Conservation (phyloP, 2,113 vertebrate species). For the Eclectus roratus region DNA sequence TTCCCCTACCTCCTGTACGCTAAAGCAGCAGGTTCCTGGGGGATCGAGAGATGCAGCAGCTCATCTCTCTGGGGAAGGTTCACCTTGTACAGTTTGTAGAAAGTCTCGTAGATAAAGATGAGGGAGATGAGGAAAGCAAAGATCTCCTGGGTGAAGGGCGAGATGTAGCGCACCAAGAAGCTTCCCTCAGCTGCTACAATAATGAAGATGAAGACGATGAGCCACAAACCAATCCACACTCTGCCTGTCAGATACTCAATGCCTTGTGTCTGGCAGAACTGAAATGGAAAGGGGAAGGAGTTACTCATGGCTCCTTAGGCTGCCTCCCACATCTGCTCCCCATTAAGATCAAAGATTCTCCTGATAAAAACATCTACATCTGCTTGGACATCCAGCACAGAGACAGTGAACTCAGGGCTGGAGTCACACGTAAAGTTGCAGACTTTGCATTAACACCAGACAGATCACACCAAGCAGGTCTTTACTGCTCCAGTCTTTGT, state of each 20-base stretch:
- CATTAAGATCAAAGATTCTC: neutral
- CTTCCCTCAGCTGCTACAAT: constrained; percentile 95
- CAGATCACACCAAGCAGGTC: neutral
- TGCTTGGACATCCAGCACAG: neutral
- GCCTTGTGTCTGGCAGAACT: constrained; percentile 93
- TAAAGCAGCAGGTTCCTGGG: neutral
- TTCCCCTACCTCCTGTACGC: neutral
- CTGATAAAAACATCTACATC: neutral
- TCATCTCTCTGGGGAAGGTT: neutral
- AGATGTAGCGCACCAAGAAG: constrained; percentile 96
- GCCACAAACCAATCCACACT: constrained; percentile 98
- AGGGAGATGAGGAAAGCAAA: constrained; percentile 98
- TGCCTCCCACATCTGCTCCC: neutral
- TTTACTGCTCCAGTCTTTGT: neutral
- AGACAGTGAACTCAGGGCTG: neutral
- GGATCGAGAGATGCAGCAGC: neutral
- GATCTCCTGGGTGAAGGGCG: constrained; percentile 97
- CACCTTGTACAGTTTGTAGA: constrained; percentile 95
- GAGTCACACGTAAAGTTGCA: neutral
- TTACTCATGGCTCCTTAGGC: neutral
- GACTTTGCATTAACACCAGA: neutral
- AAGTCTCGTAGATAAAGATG: constrained; percentile 98
- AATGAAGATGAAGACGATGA: constrained; percentile 91
- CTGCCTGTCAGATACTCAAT: constrained; percentile 95
- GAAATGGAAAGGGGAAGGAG: constrained; percentile 5